phyloP scores from a whole-genome alignment of 30 jellyfish, hydroid and myxozoan species.

The Calvadosia cruxmelitensis region DNA sequence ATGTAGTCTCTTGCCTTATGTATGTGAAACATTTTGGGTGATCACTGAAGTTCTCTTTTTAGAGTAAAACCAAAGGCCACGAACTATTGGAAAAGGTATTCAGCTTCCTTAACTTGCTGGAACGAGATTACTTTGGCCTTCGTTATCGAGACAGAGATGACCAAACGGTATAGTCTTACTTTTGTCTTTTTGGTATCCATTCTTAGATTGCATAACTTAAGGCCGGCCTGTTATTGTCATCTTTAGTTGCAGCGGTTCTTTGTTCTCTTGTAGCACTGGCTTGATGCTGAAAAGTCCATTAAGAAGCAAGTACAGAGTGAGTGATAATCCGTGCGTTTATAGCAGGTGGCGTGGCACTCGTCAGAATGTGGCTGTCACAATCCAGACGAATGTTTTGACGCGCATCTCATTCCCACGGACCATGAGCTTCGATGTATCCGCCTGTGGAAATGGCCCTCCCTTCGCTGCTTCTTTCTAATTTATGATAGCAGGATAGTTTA shows the following conservation, averaged over 20 bases:
- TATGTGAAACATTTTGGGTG: background rate
- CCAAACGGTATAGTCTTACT: constrained; percentile 33
- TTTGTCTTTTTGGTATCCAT: too few species aligned
- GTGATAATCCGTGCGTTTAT: too few species aligned
- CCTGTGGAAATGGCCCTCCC: too few species aligned
- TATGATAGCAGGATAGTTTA: too few species aligned
- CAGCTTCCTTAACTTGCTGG: constrained; percentile 43
- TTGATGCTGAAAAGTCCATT: constrained; percentile 76
- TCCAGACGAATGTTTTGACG: too few species aligned
- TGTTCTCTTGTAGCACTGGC: constrained; percentile 83
- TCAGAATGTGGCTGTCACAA: too few species aligned
- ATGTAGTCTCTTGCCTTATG: background rate
- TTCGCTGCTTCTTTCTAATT: too few species aligned
- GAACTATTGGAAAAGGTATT: constrained; percentile 69
- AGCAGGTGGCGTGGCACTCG: too few species aligned
- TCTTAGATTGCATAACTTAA: too few species aligned
- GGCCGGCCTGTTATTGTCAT: too few species aligned
- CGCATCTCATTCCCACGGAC: too few species aligned
- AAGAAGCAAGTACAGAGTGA: constrained; percentile 70
- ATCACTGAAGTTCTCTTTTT: constrained; percentile 4
- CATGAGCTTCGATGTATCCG: too few species aligned
- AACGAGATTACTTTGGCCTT: constrained; percentile 81
- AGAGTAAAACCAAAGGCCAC: constrained; percentile 82
- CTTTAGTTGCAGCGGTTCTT: background rate
- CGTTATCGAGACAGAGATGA: constrained; percentile 73